phyloP scores from a whole-genome alignment of 2,888 invertebrate species.

The Thymelicus lineola region DNA sequence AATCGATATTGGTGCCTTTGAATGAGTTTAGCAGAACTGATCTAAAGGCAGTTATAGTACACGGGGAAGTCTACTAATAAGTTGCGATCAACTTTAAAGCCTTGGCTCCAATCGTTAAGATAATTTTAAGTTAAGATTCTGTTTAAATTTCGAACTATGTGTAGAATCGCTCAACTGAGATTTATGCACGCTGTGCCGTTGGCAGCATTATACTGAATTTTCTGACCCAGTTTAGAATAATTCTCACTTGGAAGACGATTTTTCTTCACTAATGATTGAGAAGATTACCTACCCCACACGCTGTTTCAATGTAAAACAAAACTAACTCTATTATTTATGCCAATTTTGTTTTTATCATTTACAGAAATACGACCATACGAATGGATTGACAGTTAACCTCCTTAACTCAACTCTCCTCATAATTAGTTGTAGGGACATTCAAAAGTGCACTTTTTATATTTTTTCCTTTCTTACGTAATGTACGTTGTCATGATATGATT shows the following conservation, averaged over 20 bases:
- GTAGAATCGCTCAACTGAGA: background rate
- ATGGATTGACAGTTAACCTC: too few species aligned
- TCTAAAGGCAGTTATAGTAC: background rate
- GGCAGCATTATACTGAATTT: background rate
- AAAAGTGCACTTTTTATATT: too few species aligned
- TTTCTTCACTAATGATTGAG: background rate
- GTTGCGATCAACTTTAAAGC: background rate
- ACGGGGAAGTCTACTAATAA: background rate
- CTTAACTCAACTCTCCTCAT: too few species aligned
- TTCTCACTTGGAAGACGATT: background rate
- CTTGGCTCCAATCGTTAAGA: background rate
- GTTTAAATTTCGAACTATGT: slow-evolving; percentile 5
- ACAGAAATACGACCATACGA: too few species aligned
- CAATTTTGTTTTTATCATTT: too few species aligned
- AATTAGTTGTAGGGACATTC: too few species aligned
- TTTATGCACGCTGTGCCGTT: background rate
- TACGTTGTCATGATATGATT: too few species aligned
- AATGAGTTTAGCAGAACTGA: background rate
- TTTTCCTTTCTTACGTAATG: too few species aligned
- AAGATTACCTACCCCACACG: too few species aligned
- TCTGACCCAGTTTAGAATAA: background rate
- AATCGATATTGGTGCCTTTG: background rate
- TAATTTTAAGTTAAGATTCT: slow-evolving; percentile 6
- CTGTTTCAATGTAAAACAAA: too few species aligned
- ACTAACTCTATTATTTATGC: too few species aligned